These are phyloP conservation scores for Muraenolepis orangiensis DNA, from an alignment of 2,797 vertebrate genomes.

Conservation along the genomic window DNA sequence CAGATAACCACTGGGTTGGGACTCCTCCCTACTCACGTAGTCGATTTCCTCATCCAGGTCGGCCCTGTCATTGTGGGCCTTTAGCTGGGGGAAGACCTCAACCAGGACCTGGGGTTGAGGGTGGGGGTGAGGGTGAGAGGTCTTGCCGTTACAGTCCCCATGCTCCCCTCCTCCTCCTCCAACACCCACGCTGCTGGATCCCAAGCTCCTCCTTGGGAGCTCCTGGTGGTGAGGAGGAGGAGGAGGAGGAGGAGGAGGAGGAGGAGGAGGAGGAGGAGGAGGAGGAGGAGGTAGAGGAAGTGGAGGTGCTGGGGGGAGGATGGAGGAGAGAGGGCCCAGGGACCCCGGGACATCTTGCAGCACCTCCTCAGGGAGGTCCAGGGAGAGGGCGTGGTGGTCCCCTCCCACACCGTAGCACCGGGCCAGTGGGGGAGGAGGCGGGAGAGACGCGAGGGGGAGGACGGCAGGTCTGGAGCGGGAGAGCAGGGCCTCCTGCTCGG, in stretches of 20 bases:
- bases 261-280: background rate
- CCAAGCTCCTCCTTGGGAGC: conserved; percentile 61
- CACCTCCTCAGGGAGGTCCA: conserved; percentile 85
- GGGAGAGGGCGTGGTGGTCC: conserved; percentile 85
- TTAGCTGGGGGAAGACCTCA: conserved; percentile 91
- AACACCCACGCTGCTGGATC: conserved; percentile 32
- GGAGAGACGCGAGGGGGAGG: conserved; percentile 40
- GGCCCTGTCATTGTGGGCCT: conserved; percentile 76
- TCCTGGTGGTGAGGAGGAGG: background rate
- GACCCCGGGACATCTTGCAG: conserved; percentile 47
- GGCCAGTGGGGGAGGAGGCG: conserved; percentile 51
- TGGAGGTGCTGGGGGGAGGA: background rate
- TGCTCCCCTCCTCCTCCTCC: conserved; percentile 67
- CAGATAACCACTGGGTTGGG: no score
- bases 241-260: background rate
- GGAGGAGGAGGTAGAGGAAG: background rate
- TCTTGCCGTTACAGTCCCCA: conserved; percentile 88
- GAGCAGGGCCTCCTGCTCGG: conserved; percentile 89
- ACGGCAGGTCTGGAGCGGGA: conserved; percentile 58
- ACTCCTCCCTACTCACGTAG: conserved; percentile 81
- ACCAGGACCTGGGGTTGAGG: conserved; percentile 65
- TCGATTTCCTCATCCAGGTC: conserved; percentile 91
- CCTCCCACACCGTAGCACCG: conserved; percentile 51
- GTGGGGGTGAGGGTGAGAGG: conserved; percentile 73
- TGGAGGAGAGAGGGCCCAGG: conserved; percentile 17